phyloP scores from a whole-genome alignment of 2,113 vertebrate genomes.

The Hippoglossus stenolepis region DNA sequence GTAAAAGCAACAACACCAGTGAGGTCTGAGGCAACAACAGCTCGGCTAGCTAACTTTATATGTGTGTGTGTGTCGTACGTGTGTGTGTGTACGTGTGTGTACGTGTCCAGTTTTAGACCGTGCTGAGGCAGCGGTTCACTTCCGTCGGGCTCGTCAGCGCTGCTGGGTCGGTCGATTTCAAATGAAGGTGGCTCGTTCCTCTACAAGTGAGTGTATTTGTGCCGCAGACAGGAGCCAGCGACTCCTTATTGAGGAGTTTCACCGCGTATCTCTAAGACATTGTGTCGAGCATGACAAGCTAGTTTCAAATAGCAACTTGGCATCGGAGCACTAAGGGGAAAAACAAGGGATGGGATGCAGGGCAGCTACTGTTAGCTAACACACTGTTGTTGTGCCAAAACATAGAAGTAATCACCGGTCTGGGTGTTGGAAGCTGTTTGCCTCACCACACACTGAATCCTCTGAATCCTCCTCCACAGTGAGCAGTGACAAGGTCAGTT shows the following conservation, averaged over 20 bases:
- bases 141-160: conserved; percentile 31
- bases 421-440: conserved; percentile 5
- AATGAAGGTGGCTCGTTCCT: conserved; percentile 47
- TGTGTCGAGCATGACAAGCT: background rate
- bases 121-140: conserved; percentile 34
- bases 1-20: conserved; percentile 83
- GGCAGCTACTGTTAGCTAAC: conserved; percentile 49
- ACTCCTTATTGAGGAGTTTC: background rate
- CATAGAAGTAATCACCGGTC: background rate
- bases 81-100: conserved; percentile 9
- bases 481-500: background rate
- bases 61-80: background rate
- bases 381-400: conserved; percentile 29
- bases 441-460: background rate
- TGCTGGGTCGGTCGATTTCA: conserved; percentile 48
- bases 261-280: background rate
- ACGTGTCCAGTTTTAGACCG: conserved; percentile 30
- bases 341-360: background rate
- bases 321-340: background rate
- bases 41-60: conserved; percentile 35
- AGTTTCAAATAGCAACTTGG: conserved; percentile 4
- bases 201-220: conserved; percentile 35
- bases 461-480: background rate
- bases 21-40: conserved; percentile 52
- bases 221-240: background rate